phyloP scores from a whole-genome alignment of 2,888 invertebrate species.

The Agriopis marginaria region DNA sequence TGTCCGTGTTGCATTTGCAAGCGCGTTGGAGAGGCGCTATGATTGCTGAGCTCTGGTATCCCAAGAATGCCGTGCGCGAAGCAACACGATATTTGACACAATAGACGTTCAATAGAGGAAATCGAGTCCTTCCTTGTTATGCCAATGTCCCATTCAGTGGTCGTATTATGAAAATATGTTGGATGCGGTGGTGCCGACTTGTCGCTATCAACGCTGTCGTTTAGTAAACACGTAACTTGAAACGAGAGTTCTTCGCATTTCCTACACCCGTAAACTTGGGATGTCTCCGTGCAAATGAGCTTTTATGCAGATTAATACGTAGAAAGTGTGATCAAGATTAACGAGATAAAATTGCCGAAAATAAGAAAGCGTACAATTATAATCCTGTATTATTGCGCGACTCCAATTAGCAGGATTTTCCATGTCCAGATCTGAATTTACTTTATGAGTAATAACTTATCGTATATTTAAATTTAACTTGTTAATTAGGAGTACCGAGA shows the following conservation, averaged over 20 bases:
- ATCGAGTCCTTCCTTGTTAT: conserved; percentile 67
- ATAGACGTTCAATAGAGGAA: conserved; percentile 49
- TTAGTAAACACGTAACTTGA: conserved; percentile 74
- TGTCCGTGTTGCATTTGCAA: neutral
- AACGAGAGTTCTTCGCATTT: conserved; percentile 57
- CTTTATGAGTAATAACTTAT: neutral
- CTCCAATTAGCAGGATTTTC: conserved; percentile 2
- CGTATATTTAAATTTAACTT: neutral
- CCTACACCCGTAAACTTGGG: conserved; percentile 52
- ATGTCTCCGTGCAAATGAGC: conserved; percentile 28
- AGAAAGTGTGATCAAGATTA: conserved; percentile 10
- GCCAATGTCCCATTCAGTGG: conserved; percentile 60
- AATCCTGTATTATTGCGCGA: neutral
- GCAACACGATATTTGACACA: conserved; percentile 48
- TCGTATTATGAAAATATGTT: conserved; percentile 77
- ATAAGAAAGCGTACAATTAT: neutral
- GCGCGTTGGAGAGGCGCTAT: conserved; percentile 4
- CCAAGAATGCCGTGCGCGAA: conserved; percentile 43
- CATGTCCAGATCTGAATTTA: neutral
- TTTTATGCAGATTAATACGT: conserved; percentile 11
- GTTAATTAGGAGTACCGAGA: neutral
- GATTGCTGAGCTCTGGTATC: conserved; percentile 25
- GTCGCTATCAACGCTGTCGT: conserved; percentile 48
- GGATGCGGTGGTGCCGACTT: conserved; percentile 55
- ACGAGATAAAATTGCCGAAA: neutral